Base-by-base conservation (phyloP, 2,888 invertebrate species). In the Tipula confusa region DNA sequence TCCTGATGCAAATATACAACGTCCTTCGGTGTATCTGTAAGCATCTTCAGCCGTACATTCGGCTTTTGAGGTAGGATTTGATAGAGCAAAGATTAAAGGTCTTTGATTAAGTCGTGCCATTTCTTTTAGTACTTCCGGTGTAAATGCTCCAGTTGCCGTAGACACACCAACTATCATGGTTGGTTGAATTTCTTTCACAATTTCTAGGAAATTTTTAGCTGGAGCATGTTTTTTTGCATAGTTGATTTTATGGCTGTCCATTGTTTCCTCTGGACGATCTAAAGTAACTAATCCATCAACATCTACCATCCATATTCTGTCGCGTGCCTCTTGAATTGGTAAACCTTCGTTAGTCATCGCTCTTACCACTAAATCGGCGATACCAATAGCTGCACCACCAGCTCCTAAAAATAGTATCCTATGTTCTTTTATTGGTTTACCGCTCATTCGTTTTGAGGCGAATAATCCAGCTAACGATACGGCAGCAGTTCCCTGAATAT, bases 1-100 rank as follows among this genome's bases (percentile, higher is more conserved):
- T 5, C 99, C 99, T 31, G 97, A 98, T 0, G 98, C 96, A 91
- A 98, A 99, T 84, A 99, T 93, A 86, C 95, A 96, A 83, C 95
- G 93, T 29, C 98, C 99, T 87, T 97, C 94, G 1, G 98, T 98
- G 86, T 95, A 88, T n/a, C 92, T 92, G 88, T 97, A 99, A 0
- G 99, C 99, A 86, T 95, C 94, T 87, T 98, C 96, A 1, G 99
- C 98, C 0, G 99, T 99, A 88, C 99, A 99, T 90, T 99, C 99
- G 0, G 99, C 98, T 91, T 97, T 97, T 89, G 94, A 94, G 0
- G 99, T 99, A 5, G 99, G 99, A 91, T 99, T 99, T 86, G 98
- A 98, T 79, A 99, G 92, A 9, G 99, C 99, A 88, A 99, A 99
- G 85, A 99, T 94, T 86, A 99, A 93, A 0, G 99, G 99, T 83